Conservation (phyloP, 1,140 invertebrate species). For the Procambarus clarkii region DNA sequence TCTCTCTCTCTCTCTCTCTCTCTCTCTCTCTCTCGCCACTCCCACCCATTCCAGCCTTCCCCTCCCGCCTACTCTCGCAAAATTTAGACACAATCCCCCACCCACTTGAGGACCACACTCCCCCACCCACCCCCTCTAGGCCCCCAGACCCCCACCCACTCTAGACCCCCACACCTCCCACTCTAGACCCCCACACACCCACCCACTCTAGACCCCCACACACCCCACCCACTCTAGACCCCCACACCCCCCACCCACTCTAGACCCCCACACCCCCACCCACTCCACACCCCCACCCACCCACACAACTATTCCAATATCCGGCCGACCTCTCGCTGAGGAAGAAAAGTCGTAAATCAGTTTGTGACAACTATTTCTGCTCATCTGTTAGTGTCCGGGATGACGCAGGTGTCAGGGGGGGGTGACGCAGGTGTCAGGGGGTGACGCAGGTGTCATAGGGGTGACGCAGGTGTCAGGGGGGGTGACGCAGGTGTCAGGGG, state of each 20-base stretch:
- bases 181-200: neutral
- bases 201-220: neutral
- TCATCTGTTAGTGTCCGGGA: neutral
- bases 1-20: neutral
- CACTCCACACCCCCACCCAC: neutral
- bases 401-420: neutral
- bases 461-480: too few species aligned
- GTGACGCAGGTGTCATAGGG: too few species aligned
- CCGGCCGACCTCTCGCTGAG: neutral
- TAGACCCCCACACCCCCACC: neutral
- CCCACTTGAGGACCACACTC: too few species aligned
- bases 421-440: neutral
- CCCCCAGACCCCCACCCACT: too few species aligned
- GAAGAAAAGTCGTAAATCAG: neutral
- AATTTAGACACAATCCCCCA: too few species aligned
- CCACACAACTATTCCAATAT: slow-evolving; percentile 8
- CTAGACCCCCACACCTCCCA: neutral
- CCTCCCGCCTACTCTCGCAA: too few species aligned
- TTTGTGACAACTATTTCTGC: neutral
- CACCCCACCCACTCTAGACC: neutral
- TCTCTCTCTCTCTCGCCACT: neutral
- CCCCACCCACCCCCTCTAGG: too few species aligned
- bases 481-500: too few species aligned
- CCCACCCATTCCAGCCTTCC: neutral
- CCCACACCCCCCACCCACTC: neutral